Conservation (phyloP, 1,140 invertebrate species). For the Halictus rubicundus region DNA sequence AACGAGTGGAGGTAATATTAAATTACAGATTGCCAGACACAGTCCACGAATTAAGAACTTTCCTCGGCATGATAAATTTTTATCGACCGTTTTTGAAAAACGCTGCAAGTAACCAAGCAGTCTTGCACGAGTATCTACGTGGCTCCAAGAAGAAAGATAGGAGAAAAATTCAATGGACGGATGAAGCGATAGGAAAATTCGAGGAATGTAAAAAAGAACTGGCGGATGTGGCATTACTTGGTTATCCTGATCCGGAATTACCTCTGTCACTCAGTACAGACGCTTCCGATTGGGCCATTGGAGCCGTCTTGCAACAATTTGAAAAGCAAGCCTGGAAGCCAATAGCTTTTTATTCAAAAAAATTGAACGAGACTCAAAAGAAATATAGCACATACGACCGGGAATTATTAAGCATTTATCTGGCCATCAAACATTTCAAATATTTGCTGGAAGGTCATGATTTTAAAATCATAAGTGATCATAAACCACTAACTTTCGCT, state of each 20-base stretch:
- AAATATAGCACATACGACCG: background rate
- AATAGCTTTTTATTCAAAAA: background rate
- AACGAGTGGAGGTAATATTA: constrained; percentile 1
- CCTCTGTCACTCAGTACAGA: background rate
- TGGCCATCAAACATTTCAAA: background rate
- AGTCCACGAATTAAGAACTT: constrained; percentile 6
- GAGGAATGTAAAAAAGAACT: background rate
- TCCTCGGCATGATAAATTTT: constrained; percentile 19
- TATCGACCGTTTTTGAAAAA: constrained; percentile 10
- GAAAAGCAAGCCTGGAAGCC: background rate
- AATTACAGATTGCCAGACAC: background rate
- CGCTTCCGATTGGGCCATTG: background rate
- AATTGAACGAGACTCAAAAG: background rate
- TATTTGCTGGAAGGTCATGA: background rate
- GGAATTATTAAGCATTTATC: background rate
- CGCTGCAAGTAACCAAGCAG: background rate
- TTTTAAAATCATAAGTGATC: background rate
- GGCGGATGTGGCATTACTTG: background rate
- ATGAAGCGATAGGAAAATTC: background rate
- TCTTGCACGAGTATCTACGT: background rate
- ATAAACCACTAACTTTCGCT: background rate
- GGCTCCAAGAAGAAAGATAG: background rate
- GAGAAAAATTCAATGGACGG: background rate
- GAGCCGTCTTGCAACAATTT: background rate
- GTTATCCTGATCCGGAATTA: background rate